Evolutionary conservation across 2,113 vertebrate species (phyloP).

Genomic region (Polyodon spathula): DNA sequence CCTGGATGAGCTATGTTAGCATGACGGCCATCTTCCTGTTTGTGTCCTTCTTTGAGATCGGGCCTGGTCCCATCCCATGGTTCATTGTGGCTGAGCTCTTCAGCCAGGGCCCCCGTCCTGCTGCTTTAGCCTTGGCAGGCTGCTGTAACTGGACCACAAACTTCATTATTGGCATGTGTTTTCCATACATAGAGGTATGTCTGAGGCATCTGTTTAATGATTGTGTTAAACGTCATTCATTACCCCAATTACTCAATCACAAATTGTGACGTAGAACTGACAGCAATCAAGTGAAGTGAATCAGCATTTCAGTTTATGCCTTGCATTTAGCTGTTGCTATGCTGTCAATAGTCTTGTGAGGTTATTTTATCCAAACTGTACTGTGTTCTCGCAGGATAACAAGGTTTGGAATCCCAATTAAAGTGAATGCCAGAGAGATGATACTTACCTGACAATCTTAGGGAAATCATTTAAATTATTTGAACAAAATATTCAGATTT

Average conservation of each 20-base stretch:
- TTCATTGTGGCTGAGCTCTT: conserved; percentile 95
- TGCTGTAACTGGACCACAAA: conserved; percentile 93
- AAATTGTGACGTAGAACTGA: not conserved
- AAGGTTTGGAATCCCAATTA: too few relatives aligned
- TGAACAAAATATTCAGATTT: not conserved
- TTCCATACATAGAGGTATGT: conserved; percentile 79
- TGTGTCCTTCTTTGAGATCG: conserved; percentile 90
- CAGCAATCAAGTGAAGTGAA: not conserved
- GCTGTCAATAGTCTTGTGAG: not conserved
- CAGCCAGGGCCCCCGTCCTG: conserved; percentile 87
- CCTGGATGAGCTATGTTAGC: conserved; percentile 90
- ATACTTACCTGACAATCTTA: not conserved
- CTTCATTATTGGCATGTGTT: conserved; percentile 85
- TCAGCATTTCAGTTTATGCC: not conserved
- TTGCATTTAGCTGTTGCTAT: not conserved
- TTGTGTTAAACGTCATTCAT: not conserved
- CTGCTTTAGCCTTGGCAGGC: conserved; percentile 76
- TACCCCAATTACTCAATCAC: not conserved
- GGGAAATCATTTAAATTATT: not conserved
- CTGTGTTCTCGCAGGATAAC: not conserved
- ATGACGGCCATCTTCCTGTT: conserved; percentile 85
- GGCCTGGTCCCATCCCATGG: conserved; percentile 93
- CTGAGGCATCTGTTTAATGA: not conserved
- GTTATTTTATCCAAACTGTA: not conserved
- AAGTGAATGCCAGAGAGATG: too few relatives aligned